Evolutionary conservation across 2,888 invertebrate species (phyloP).

Genomic region (Myathropa florea): DNA sequence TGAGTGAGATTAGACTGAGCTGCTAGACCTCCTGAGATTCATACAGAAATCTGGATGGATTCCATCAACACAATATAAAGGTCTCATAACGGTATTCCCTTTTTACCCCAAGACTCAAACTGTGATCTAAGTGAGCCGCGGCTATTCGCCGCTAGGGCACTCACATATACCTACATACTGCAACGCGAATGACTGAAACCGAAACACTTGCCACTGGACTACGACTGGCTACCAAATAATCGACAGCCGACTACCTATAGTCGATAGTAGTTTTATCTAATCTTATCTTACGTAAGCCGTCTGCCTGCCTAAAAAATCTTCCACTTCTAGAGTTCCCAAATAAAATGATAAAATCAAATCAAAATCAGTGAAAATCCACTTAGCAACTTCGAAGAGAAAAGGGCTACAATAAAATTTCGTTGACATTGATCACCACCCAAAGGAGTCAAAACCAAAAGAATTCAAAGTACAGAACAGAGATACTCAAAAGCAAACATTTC

Average conservation of each 20-base stretch:
- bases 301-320: background rate
- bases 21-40: too few species aligned
- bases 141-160: too few species aligned
- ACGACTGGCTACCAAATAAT: background rate
- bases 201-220: background rate
- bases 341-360: background rate
- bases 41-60: too few species aligned
- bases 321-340: background rate
- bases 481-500: background rate
- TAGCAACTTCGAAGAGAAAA: background rate
- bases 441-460: background rate
- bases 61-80: too few species aligned
- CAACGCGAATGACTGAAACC: background rate
- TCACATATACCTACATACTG: too few species aligned
- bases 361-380: background rate
- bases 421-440: too few species aligned
- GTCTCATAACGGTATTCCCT: too few species aligned
- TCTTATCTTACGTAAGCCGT: background rate
- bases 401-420: too few species aligned
- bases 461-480: conserved; percentile 40
- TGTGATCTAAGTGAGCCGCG: too few species aligned
- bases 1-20: too few species aligned
- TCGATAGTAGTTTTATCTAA: background rate
- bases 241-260: background rate
- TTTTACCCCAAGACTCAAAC: too few species aligned